Percentiles rank a stretch among this genome's conserved stretches.
phyloP scores from a whole-genome alignment of 1,140 invertebrate species.

The Euura lappo region DNA sequence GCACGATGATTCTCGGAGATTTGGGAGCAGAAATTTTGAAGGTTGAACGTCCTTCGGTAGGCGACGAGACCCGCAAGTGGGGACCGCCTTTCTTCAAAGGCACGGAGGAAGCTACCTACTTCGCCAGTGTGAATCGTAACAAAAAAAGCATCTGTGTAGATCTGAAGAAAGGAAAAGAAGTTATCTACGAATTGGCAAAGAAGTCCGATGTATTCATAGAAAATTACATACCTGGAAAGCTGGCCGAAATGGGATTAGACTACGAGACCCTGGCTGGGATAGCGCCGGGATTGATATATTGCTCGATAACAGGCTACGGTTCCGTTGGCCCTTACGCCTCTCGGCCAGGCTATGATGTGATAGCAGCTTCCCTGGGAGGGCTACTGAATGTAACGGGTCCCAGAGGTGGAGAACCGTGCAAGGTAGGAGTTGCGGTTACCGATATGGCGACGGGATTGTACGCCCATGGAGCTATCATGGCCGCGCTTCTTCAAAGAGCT shows the following conservation, averaged over 20 bases:
- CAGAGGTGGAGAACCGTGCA: conserved; percentile 85
- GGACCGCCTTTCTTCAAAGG: conserved; percentile 86
- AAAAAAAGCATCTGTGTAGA: conserved; percentile 94
- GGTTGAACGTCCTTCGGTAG: conserved; percentile 78
- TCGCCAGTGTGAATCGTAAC: conserved; percentile 89
- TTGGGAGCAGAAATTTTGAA: conserved; percentile 95
- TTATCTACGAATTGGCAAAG: conserved; percentile 76
- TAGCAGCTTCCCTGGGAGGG: conserved; percentile 91
- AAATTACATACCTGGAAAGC: conserved; percentile 93
- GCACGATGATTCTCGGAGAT: conserved; percentile 93
- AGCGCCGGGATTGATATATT: conserved; percentile 88
- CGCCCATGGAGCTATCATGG: conserved; percentile 94
- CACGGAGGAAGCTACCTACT: conserved; percentile 83
- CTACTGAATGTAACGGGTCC: conserved; percentile 88
- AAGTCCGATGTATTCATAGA: conserved; percentile 91
- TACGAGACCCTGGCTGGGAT: conserved; percentile 76
- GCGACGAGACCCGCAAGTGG: conserved; percentile 92
- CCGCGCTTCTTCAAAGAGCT: conserved; percentile 81
- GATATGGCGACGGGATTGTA: conserved; percentile 93
- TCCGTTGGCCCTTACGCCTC: conserved; percentile 82
- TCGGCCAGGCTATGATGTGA: conserved; percentile 94
- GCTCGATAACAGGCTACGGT: conserved; percentile 94
- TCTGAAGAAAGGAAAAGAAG: conserved; percentile 77
- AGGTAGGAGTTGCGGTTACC: conserved; percentile 91
- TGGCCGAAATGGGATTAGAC: conserved; percentile 78